phyloP scores from a whole-genome alignment of 92 coral and sea anemone genomes.

The Epizoanthus stellaris region DNA sequence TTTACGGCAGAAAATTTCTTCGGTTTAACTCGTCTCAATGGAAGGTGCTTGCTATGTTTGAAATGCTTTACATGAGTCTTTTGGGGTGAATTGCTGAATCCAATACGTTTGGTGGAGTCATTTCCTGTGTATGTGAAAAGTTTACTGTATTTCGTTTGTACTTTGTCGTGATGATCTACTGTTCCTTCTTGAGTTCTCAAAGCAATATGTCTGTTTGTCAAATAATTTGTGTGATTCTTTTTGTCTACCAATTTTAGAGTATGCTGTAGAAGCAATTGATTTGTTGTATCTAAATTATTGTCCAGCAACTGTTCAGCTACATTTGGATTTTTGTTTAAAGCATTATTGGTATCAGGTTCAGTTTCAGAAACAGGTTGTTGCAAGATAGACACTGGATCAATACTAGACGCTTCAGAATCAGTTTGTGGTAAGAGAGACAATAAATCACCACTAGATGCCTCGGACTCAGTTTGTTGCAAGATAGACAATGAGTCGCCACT shows the following conservation, averaged over 20 bases:
- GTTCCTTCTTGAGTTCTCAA: not conserved
- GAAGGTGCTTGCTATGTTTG: not conserved
- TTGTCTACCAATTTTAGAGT: not conserved
- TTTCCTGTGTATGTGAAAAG: not conserved
- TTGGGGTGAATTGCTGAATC: not conserved
- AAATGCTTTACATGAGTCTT: not conserved
- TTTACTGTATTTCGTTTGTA: too few relatives aligned
- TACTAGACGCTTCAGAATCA: too few relatives aligned
- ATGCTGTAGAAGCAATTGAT: not conserved
- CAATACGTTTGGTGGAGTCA: not conserved
- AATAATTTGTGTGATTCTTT: not conserved
- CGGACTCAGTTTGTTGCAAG: too few relatives aligned
- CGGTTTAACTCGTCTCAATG: not conserved
- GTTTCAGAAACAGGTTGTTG: not conserved
- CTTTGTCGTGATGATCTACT: too few relatives aligned
- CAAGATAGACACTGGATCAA: not conserved
- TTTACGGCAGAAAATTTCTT: too few relatives aligned
- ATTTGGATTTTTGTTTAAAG: not conserved
- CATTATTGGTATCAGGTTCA: not conserved
- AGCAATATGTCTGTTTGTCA: not conserved
- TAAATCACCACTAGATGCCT: too few relatives aligned
- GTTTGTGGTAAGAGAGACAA: too few relatives aligned
- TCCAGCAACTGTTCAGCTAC: not conserved
- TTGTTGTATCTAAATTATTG: not conserved
- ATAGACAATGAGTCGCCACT: too few relatives aligned